Percentiles rank a stretch among this genome's conserved stretches.
These are phyloP conservation scores for Dicentrarchus labrax DNA, from an alignment of 2,113 vertebrate genomes.

Conservation along the genomic window DNA sequence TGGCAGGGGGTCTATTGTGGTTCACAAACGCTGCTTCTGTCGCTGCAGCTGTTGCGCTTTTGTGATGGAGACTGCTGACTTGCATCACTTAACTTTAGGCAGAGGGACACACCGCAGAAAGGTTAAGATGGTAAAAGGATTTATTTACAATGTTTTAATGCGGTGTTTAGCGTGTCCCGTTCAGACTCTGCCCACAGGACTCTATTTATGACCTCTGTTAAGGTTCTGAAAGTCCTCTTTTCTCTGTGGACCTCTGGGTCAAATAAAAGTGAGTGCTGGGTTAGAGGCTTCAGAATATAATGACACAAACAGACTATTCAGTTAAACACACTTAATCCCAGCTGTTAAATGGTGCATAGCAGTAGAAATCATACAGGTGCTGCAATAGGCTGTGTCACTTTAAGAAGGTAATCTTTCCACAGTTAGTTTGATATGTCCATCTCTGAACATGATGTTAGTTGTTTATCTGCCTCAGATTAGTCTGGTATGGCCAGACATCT, in stretches of 20 bases:
- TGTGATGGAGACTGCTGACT: constrained; percentile 65
- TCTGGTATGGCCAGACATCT: no score
- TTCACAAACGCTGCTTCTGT: constrained; percentile 75
- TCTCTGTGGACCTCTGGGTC: constrained; percentile 10
- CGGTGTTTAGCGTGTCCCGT: neutral
- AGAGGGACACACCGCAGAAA: neutral
- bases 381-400: no score
- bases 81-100: constrained; percentile 52
- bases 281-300: neutral
- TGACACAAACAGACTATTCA: neutral
- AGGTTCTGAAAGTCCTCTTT: constrained; percentile 8
- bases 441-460: no score
- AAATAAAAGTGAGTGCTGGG: constrained; percentile 33
- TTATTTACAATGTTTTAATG: neutral
- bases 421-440: no score
- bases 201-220: constrained; percentile 4
- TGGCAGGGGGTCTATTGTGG: constrained; percentile 82
- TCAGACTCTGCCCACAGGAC: neutral
- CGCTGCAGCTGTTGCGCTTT: constrained; percentile 85
- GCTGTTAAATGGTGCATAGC: no score
- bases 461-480: no score
- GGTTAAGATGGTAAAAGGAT: neutral
- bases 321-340: neutral
- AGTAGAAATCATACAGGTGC: no score
- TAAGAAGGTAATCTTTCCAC: no score